These are phyloP conservation scores for Anneissia japonica DNA, from an alignment of 35 echinoderm and acorn worm species.

Conservation along the genomic window DNA sequence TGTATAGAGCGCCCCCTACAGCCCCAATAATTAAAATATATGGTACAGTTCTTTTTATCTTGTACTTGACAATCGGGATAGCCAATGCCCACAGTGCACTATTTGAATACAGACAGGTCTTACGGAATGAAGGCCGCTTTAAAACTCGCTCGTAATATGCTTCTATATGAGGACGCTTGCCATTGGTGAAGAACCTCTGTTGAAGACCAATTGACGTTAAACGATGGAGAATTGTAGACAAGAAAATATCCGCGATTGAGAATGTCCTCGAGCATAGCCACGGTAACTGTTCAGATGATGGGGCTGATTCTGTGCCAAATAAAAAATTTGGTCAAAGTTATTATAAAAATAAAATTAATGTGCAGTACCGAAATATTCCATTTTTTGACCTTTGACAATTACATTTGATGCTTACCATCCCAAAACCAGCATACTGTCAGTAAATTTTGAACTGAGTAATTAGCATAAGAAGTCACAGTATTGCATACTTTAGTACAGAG, in stretches of 20 bases:
- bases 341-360: no score
- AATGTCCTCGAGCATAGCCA: constrained; percentile 57
- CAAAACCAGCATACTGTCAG: no score
- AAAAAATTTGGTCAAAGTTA: background rate
- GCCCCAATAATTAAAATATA: background rate
- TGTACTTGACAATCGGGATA: constrained; percentile 27
- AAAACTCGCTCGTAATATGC: constrained; percentile 57
- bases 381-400: no score
- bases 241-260: constrained; percentile 46
- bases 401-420: no score
- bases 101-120: constrained; percentile 44
- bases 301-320: background rate
- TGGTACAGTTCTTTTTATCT: background rate
- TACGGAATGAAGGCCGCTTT: constrained; percentile 14
- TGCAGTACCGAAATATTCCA: no score
- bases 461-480: no score
- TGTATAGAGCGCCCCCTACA: background rate
- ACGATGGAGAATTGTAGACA: constrained; percentile 41
- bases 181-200: constrained; percentile 13
- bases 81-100: constrained; percentile 14
- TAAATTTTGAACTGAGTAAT: no score
- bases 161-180: constrained; percentile 39
- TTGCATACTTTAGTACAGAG: no score
- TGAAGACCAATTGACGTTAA: constrained; percentile 34
- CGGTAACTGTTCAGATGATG: constrained; percentile 16